phyloP scores from a whole-genome alignment of 1,140 invertebrate genomes.

The Drosophila cardini region DNA sequence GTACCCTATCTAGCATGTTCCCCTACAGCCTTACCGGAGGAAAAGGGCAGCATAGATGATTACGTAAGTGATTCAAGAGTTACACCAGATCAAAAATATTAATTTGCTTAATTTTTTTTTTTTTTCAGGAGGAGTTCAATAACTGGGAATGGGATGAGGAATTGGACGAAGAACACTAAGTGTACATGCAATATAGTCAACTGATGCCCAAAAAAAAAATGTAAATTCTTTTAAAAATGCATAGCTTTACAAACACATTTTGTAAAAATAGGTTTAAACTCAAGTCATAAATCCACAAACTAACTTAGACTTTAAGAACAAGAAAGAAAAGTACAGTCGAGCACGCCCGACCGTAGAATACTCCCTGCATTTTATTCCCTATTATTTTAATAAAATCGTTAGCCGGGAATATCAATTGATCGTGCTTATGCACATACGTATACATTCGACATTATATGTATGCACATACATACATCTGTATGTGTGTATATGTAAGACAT shows the following conservation, averaged over 20 bases:
- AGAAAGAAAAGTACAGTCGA: too few species aligned
- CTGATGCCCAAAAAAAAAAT: constrained; percentile 40
- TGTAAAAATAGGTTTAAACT: constrained; percentile 73
- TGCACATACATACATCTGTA: too few species aligned
- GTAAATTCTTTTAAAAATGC: constrained; percentile 53
- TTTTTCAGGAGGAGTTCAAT: constrained; percentile 64
- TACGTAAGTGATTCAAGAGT: constrained; percentile 60
- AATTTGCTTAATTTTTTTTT: background rate
- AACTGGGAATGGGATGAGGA: constrained; percentile 79
- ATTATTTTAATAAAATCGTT: too few species aligned
- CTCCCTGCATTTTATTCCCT: too few species aligned
- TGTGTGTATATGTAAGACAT: too few species aligned
- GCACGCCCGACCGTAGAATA: too few species aligned
- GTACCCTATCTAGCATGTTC: constrained; percentile 86
- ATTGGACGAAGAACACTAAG: constrained; percentile 38
- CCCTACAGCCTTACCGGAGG: constrained; percentile 56
- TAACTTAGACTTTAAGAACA: too few species aligned
- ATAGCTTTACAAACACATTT: constrained; percentile 57
- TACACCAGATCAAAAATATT: background rate
- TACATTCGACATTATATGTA: too few species aligned
- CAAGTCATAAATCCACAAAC: background rate
- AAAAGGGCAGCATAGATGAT: constrained; percentile 68
- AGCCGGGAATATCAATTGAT: too few species aligned
- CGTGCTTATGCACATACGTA: too few species aligned
- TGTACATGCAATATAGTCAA: constrained; percentile 34